Evolutionary conservation across 2,113 vertebrate genomes (phyloP), one percentile per base, ranked within the genome.

Genomic region (Cacatua alba): DNA sequence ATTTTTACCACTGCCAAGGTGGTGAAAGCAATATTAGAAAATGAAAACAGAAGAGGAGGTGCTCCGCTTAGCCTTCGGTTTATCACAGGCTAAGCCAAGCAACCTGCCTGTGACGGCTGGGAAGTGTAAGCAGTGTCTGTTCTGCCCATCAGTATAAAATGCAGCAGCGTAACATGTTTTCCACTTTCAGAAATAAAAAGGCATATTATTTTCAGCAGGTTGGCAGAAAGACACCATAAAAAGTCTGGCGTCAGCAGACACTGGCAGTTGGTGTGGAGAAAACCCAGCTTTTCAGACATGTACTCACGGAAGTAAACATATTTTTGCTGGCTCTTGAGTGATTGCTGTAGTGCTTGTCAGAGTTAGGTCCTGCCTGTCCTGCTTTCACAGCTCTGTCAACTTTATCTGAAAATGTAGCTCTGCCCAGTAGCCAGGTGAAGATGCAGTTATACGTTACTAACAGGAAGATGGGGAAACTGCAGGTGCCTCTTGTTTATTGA

Each of bases 1-100:
- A 86, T 96, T 97, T 96, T 96, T 94, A 72, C 90, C 83, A 64
- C 74, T 88, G 87, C 49, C n/a, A 53, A 76, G 49, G 79, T 92
- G 90, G 93, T 96, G 86, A 96, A 97, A 97, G 83, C 80, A 97
- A 95, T 96, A 91, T 90, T 93, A 95, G 95, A 94, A 97, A 97
- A 96, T 91, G 85, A 94, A 95, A 95, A 93, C 68, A 77, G 83
- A 91, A 59, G 25, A 80, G 35, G 35, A 62, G 29, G 29, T 49
- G 24, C 33, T 67, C 15, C 57, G 3, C 26, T 84, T 51, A 76
- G 31, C 28, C 44, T 78, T 87, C 1, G 2, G 16, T 43, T 82
- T 90, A 41, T 59, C 71, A 44, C 51, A 68, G 60, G 43, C 52
- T 78, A 53, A 88, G 39, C 43, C 43, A 72, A 55, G 26, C 41